Conservation (phyloP, 2,888 invertebrate species). For the Platerodrilus igneus region DNA sequence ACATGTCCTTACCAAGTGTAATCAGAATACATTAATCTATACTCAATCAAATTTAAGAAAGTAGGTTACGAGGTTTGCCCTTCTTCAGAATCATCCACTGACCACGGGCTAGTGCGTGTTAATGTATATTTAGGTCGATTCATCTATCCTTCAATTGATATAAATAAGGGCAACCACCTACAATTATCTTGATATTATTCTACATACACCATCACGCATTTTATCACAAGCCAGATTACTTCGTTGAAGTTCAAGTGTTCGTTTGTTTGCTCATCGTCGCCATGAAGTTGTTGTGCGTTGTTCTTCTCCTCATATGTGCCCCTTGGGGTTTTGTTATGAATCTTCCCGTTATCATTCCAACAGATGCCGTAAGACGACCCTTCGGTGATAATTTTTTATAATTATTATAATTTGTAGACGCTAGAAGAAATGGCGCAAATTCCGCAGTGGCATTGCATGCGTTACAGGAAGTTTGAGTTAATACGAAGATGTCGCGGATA, state of each 20-base stretch:
- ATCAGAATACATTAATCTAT: too few relatives aligned
- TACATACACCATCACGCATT: too few relatives aligned
- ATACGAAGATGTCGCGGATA: conserved; percentile 74
- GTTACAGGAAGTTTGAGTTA: conserved; percentile 74
- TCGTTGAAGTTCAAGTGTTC: too few relatives aligned
- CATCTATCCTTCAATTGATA: conserved; percentile 23
- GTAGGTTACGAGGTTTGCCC: conserved; percentile 23
- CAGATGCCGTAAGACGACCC: conserved; percentile 5
- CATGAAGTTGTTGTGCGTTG: too few relatives aligned
- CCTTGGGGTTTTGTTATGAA: not conserved
- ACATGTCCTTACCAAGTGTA: too few relatives aligned
- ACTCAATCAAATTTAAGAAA: too few relatives aligned
- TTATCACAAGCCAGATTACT: too few relatives aligned
- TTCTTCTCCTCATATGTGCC: too few relatives aligned
- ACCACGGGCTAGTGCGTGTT: too few relatives aligned
- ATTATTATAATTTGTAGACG: conserved; percentile 60
- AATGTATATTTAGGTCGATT: conserved; percentile 21
- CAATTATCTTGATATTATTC: too few relatives aligned
- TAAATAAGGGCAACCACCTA: conserved; percentile 24
- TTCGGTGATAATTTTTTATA: not conserved
- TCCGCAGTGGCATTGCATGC: conserved; percentile 80
- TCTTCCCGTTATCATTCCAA: not conserved
- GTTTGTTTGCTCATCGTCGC: too few relatives aligned
- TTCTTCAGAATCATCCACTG: conserved; percentile 13
- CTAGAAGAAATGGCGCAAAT: conserved; percentile 70